Percentiles rank a stretch among this genome's conserved stretches.
phyloP scores from a whole-genome alignment of 2,113 vertebrate species.

The Prunella himalayana region DNA sequence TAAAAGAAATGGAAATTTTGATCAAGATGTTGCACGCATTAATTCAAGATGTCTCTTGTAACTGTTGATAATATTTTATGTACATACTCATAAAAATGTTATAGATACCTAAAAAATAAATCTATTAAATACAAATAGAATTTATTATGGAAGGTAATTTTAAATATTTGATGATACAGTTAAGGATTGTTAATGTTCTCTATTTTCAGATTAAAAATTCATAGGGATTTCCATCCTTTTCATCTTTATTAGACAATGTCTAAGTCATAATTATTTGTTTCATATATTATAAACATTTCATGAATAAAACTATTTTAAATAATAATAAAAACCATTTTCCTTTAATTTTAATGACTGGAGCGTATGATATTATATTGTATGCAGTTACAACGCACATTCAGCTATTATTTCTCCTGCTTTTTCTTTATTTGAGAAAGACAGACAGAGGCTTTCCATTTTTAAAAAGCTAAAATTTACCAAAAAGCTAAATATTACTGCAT shows the following conservation, averaged over 20 bases:
- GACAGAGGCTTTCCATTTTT: background rate
- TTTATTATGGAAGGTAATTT: constrained; percentile 26
- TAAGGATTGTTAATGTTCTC: constrained; percentile 53
- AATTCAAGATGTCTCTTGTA: constrained; percentile 33
- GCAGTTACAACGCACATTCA: background rate
- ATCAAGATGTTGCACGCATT: constrained; percentile 6
- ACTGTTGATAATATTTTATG: constrained; percentile 22
- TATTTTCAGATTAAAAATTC: constrained; percentile 66
- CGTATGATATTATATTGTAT: background rate
- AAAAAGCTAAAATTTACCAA: background rate
- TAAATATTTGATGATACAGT: constrained; percentile 70
- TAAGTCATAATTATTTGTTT: constrained; percentile 63
- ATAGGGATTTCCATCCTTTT: constrained; percentile 53
- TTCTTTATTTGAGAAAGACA: background rate
- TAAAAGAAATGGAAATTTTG: constrained; percentile 49
- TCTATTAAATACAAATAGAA: constrained; percentile 50
- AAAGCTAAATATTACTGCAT: background rate
- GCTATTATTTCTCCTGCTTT: background rate
- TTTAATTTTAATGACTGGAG: constrained; percentile 17
- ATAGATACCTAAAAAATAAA: constrained; percentile 34
- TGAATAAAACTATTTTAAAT: constrained; percentile 47
- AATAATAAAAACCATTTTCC: background rate
- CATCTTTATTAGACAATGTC: constrained; percentile 62
- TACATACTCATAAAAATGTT: constrained; percentile 41
- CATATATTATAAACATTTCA: constrained; percentile 38